Base-by-base conservation (phyloP, 2,888 invertebrate species). In the Andrena bicolor region DNA sequence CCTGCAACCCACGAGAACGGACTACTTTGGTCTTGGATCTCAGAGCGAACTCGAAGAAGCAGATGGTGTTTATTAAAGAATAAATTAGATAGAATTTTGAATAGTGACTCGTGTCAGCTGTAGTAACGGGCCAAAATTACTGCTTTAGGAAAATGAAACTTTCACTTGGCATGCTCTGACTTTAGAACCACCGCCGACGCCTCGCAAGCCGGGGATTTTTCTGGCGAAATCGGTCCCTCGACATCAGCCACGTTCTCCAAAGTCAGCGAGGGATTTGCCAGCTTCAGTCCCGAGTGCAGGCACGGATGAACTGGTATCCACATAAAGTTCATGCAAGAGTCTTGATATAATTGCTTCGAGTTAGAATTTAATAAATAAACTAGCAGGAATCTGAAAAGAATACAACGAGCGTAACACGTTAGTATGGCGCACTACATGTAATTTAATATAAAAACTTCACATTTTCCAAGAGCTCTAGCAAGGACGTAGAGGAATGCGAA, bases 1-100 rank as follows among this genome's bases (percentile, higher is more conserved):
- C 88, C 7, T 89, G 89, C 68, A 88, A 91, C 79, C 90, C 89
- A 5, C 90, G 92, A 28, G 94, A 94, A 82, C 91, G 94, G 4
- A 92, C 94, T 2, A 93, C 93, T 26, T 89, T 94, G 5, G 92
- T 94, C 10, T 86, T 94, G 7, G 94, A 94, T 78, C 90, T 94
- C 16, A 86, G 93, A 63, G 86, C 93, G 0, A 90, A 89, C 26
- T 89, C 91, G 2, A 90, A 89, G 63, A 82, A 70, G 7, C 87
- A 82, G 53, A 74, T 82, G 71, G 71, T 82, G 58, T 23, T 76
- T 51, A 10, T 60, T 28, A 41, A 13, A 26, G n/a, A 28, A 23
- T 23, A 16, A 35, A 41, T n/a, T 51, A 30, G 16, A 8, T 8
- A 60, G 2, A 30, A 35, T 61, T 0, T 20, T 35, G 0, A 4